These are phyloP conservation scores for Cepaea nemoralis DNA, from an alignment of 1,140 invertebrate genomes.

Conservation along the genomic window DNA sequence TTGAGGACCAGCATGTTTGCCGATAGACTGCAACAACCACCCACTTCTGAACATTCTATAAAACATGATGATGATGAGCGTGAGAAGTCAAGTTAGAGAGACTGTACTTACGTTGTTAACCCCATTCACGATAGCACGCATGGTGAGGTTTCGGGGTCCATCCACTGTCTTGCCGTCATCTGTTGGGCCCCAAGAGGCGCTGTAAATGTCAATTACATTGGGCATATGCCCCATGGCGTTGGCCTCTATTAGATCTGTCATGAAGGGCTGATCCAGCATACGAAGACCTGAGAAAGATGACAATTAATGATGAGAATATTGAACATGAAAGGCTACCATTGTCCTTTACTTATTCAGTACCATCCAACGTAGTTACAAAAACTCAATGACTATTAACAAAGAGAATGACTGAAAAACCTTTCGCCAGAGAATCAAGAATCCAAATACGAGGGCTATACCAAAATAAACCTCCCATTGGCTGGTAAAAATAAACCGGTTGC, in stretches of 20 bases:
- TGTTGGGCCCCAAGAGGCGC: slow-evolving; percentile 98
- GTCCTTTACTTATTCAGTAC: not conserved
- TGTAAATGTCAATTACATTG: slow-evolving; percentile 98
- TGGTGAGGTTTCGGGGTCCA: slow-evolving; percentile 97
- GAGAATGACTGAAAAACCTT: too few species aligned
- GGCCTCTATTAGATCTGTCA: slow-evolving; percentile 99
- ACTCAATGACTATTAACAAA: not conserved
- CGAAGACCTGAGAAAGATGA: slow-evolving; percentile 86
- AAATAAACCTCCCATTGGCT: too few species aligned
- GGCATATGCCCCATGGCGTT: slow-evolving; percentile 99
- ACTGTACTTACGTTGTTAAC: slow-evolving; percentile 79
- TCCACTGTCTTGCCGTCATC: slow-evolving; percentile 99
- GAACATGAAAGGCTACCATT: not conserved
- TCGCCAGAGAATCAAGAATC: too few species aligned
- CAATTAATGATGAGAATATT: too few species aligned
- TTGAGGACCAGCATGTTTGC: too few species aligned
- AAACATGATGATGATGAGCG: too few species aligned
- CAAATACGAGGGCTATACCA: too few species aligned
- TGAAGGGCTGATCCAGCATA: slow-evolving; percentile 99
- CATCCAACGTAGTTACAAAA: not conserved
- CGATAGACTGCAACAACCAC: too few species aligned
- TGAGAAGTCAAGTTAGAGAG: too few species aligned
- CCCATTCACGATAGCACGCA: slow-evolving; percentile 97
- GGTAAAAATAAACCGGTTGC: too few species aligned
- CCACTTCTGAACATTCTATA: too few species aligned